Base-by-base conservation (phyloP, 2,113 vertebrate genomes). In the Forbesichthys agassizii region DNA sequence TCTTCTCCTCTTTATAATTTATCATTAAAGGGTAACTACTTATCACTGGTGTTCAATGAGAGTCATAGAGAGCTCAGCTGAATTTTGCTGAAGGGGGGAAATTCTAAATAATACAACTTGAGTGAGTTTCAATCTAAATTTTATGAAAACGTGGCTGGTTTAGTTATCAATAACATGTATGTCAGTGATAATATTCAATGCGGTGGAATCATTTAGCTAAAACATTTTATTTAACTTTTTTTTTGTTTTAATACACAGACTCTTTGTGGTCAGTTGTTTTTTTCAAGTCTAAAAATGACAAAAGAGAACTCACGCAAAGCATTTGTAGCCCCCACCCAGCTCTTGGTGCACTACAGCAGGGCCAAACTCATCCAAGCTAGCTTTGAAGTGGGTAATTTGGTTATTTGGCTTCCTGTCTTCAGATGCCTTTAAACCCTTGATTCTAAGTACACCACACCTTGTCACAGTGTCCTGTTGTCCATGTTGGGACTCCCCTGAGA, bases 21-120 rank as follows among this genome's bases (percentile, higher is more conserved):
- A 88, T 87, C 85, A 77, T 60, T 47, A 81, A 74, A 79, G 69
- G 75, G 75, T 81, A 75, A 86, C 77, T 49, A 66, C 81, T 86
- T 81, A 81, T 88, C 86, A 56, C 59, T 73, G 64, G 66, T 42
- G 46, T 14, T 74, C 79, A 61, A 53, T 74, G 36, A 61, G 10
- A 33, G 72, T 27, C 27, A 84, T 86, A 79, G 81, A 82, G 81
- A 75, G 78, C 78, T 48, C 66, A 78, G 70, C 68, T 75, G 69
- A 56, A 8, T 65, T 82, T 80, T 48, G 79, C 84, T 78, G 53
- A 74, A 61, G 75, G 79, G 64, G 27, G 60, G 64, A 57, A 74
- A 77, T 57, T 74, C 67, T 65, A 69, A 84, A 79, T 85, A 72
- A 87, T 86, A 80, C 86, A 88, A 52, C 85, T 86, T 78, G 49